phyloP scores from a whole-genome alignment of 2,888 invertebrate species.

The Microctonus brassicae region DNA sequence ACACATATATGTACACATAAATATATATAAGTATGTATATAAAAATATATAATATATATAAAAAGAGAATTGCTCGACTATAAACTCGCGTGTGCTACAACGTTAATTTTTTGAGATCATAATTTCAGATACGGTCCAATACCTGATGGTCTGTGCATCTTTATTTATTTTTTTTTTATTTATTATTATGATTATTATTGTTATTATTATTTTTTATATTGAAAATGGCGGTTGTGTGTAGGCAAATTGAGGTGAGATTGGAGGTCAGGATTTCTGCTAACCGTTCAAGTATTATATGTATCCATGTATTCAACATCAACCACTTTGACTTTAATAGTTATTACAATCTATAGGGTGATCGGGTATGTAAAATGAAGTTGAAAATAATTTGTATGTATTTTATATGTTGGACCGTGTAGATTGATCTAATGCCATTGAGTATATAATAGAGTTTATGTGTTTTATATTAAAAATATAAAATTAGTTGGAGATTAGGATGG shows the following conservation, averaged over 20 bases:
- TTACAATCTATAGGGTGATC: neutral
- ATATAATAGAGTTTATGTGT: no score
- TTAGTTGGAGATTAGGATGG: no score
- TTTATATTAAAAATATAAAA: no score
- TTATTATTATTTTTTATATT: conserved; percentile 30
- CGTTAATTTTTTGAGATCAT: conserved; percentile 65
- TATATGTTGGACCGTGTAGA: no score
- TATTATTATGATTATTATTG: neutral
- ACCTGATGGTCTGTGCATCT: conserved; percentile 45
- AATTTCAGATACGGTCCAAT: conserved; percentile 66
- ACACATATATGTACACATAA: no score
- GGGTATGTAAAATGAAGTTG: neutral
- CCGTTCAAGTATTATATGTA: conserved; percentile 50
- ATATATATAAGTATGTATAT: no score
- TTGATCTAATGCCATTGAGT: no score
- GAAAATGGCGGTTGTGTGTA: conserved; percentile 63
- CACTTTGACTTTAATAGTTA: no score
- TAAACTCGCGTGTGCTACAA: conserved; percentile 35
- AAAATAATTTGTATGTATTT: neutral
- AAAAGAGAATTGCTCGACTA: conserved; percentile 1
- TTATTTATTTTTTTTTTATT: conserved; percentile 21
- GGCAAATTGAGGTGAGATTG: conserved; percentile 70
- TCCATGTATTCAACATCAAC: neutral
- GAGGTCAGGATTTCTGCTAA: conserved; percentile 66
- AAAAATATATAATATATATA: neutral